Conservation (phyloP, 2,113 vertebrate species). For the Sylvietta virens region DNA sequence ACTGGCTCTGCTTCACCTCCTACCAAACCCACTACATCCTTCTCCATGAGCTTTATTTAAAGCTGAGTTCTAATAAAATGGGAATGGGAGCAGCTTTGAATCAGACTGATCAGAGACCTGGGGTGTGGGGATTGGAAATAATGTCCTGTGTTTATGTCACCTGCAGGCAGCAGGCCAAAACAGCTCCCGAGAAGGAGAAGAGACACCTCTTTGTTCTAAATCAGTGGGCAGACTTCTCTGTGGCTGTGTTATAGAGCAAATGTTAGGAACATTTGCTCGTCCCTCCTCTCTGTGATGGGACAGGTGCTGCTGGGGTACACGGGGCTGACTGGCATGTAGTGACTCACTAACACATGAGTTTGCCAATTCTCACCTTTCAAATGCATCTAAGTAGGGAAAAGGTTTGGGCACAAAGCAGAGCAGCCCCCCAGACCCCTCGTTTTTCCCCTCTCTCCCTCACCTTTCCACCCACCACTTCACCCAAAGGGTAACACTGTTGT, state of each 20-base stretch:
- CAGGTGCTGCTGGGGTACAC: not conserved
- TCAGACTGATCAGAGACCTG: not conserved
- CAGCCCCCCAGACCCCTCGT: rapidly evolving
- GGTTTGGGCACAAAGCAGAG: not conserved
- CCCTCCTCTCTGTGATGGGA: not conserved
- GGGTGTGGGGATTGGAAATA: not conserved
- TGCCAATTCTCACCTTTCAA: not conserved
- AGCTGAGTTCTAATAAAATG: not conserved
- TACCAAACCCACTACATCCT: not conserved
- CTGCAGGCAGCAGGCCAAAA: not conserved
- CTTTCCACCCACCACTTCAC: not conserved
- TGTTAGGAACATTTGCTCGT: not conserved
- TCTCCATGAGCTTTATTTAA: not conserved
- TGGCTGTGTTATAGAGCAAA: not conserved
- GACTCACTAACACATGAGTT: not conserved
- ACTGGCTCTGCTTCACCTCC: not conserved
- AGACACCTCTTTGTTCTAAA: not conserved
- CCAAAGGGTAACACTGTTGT: not conserved
- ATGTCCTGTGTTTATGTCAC: rapidly evolving
- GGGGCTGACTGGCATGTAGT: not conserved
- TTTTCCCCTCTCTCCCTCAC: not conserved
- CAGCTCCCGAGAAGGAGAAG: not conserved
- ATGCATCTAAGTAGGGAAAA: not conserved
- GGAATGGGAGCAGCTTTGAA: not conserved
- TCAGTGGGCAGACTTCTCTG: not conserved